Evolutionary conservation across 37 sponge, comb jelly and placozoan species (phyloP).

Genomic region (Halichondria panicea): DNA sequence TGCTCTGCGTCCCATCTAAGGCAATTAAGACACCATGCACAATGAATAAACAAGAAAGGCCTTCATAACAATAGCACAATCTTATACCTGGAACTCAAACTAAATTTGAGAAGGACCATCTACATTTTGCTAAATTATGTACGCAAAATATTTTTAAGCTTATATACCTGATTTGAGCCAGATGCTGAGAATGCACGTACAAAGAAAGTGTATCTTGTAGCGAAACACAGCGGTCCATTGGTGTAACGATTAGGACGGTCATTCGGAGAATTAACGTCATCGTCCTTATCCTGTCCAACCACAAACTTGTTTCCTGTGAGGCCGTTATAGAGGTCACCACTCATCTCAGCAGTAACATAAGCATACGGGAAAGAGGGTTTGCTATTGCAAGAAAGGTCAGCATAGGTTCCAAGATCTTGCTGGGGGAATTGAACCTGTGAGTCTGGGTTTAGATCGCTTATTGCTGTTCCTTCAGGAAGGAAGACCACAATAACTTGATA

Average conservation of each 20-base stretch:
- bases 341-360: conserved; percentile 70
- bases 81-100: too few species aligned
- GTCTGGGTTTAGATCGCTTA: not conserved
- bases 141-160: too few species aligned
- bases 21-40: too few species aligned
- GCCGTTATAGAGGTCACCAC: conserved; percentile 14
- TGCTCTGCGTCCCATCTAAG: too few species aligned
- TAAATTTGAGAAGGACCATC: too few species aligned
- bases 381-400: not conserved
- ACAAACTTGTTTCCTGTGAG: conserved; percentile 2
- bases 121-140: too few species aligned
- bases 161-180: too few species aligned
- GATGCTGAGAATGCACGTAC: too few species aligned
- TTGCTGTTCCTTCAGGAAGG: not conserved
- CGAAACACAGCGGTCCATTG: conserved; percentile 40
- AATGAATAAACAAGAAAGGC: too few species aligned
- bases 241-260: conserved; percentile 27
- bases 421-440: conserved; percentile 9
- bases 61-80: too few species aligned
- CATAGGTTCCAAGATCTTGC: conserved; percentile 1
- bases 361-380: not conserved
- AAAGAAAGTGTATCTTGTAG: conserved; percentile 55
- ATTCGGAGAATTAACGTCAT: conserved; percentile 30
- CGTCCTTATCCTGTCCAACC: not conserved
- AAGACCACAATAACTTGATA: conserved; percentile 59